A percentile compares a stretch with the other conserved stretches of the same genome.
These are phyloP conservation scores for Lepisosteus oculatus DNA, from an alignment of 2,113 vertebrate genomes.

Conservation along the genomic window DNA sequence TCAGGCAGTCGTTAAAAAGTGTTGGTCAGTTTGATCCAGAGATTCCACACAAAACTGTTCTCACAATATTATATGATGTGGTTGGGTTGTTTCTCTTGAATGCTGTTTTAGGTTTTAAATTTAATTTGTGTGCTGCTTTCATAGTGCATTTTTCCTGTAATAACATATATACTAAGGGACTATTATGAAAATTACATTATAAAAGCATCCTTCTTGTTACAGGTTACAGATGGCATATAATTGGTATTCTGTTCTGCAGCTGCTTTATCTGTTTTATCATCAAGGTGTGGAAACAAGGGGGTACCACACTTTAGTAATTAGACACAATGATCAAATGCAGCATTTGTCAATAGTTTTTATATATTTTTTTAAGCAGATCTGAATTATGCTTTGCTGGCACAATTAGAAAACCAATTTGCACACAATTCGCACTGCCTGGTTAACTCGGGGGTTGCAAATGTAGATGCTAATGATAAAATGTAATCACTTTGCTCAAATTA, in stretches of 20 bases:
- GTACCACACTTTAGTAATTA: conserved; percentile 63
- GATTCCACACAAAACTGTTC: background rate
- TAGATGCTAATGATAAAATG: background rate
- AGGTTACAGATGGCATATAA: conserved; percentile 61
- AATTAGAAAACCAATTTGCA: conserved; percentile 58
- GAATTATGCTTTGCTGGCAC: conserved; percentile 44
- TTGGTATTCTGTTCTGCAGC: conserved; percentile 55
- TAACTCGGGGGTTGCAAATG: conserved; percentile 22
- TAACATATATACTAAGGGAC: no score
- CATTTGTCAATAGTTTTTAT: conserved; percentile 47
- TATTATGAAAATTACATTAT: background rate
- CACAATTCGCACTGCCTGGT: conserved; percentile 58
- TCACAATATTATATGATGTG: background rate
- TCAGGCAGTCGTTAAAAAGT: no score
- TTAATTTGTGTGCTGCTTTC: no score
- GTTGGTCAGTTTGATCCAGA: no score
- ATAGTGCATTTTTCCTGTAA: background rate
- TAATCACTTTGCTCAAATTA: conserved; percentile 10
- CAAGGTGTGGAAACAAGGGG: conserved; percentile 57
- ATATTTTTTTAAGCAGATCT: background rate
- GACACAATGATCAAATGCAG: conserved; percentile 55
- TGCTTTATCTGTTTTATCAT: conserved; percentile 48
- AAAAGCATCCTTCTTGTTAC: background rate
- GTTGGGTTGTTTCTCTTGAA: no score
- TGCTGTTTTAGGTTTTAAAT: no score